Conservation (phyloP, 2,888 invertebrate genomes). For the Morinoia aosen region DNA sequence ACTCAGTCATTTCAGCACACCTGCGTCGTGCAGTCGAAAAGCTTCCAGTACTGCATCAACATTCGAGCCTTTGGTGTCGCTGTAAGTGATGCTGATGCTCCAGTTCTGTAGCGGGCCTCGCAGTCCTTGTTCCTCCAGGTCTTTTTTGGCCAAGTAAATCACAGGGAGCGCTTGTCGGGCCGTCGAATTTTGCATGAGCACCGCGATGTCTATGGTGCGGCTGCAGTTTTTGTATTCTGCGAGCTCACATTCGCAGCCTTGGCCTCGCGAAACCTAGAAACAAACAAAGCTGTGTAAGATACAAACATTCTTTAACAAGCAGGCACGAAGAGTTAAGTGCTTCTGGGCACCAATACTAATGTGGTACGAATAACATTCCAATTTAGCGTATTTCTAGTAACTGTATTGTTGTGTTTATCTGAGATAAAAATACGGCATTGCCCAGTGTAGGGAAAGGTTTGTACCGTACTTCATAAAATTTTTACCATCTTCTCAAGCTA, state of each 20-base stretch:
- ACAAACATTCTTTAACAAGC: neutral
- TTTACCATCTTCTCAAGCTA: too few species aligned
- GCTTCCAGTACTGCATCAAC: constrained; percentile 34
- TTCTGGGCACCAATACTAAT: too few species aligned
- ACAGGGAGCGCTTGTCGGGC: constrained; percentile 27
- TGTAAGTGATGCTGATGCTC: constrained; percentile 39
- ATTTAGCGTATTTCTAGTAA: too few species aligned
- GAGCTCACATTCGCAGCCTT: neutral
- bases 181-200: neutral
- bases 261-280: neutral
- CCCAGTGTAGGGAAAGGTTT: too few species aligned
- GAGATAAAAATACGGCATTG: too few species aligned
- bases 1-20: neutral
- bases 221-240: neutral
- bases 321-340: neutral
- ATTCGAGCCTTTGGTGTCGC: constrained; percentile 1
- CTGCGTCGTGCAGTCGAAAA: neutral
- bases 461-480: too few species aligned
- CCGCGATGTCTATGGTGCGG: constrained; percentile 29
- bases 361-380: too few species aligned
- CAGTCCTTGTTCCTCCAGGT: constrained; percentile 44
- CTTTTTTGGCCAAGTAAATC: constrained; percentile 51
- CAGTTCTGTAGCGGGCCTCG: constrained; percentile 31
- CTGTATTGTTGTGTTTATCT: too few species aligned
- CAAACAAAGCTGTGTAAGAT: neutral